Base-by-base conservation (phyloP, 2,113 vertebrate species). In the Craseonycteris thonglongyai region DNA sequence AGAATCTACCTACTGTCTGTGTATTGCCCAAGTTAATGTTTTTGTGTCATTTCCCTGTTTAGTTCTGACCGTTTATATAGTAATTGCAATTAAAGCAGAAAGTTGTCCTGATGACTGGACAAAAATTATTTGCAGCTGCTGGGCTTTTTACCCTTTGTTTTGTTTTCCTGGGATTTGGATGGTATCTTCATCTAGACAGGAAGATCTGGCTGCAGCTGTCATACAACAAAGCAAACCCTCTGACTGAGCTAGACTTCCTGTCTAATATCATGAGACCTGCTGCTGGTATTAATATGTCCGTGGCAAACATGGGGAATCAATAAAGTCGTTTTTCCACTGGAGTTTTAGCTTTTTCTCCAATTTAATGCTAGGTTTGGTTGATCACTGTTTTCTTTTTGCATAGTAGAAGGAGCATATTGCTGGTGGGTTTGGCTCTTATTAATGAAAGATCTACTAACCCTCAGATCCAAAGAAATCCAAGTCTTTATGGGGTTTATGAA, bases 61-160 rank as follows among this genome's bases (percentile, higher is more conserved):
- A 78, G 35, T 51, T 63, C 90, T 84, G 38, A 94, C 76, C 42
- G 16, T 66, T 89, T 40, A 13, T 54, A 28, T 59, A 38, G 49
- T 58, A 71, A 89, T 78, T 72, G 68, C 42, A 63, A 49, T 59
- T 56, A 92, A 96, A 95, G 87, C 84, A 93, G 63, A 88, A 90
- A 75, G 18, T 47, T 19, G 45, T 88, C n/a, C 66, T 90, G 72
- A 82, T 88, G 90, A 90, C 84, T 83, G 38, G 56, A 65, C 65
- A 93, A 72, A 92, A 97, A 92, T 92, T 72, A 81, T 68, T 95
- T 93, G 59, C 90, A 95, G 96, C 88, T 96, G 85, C 85, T 47
- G 42, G 54, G 40, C n/a, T 65, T 88, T 76, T 61, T 28, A 38
- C 72, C 45, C 81, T 89, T 82, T 69, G 66, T 90, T 92, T 90